Evolutionary conservation across 1,140 invertebrate genomes (phyloP).

Genomic region (Bombyx mandarina): DNA sequence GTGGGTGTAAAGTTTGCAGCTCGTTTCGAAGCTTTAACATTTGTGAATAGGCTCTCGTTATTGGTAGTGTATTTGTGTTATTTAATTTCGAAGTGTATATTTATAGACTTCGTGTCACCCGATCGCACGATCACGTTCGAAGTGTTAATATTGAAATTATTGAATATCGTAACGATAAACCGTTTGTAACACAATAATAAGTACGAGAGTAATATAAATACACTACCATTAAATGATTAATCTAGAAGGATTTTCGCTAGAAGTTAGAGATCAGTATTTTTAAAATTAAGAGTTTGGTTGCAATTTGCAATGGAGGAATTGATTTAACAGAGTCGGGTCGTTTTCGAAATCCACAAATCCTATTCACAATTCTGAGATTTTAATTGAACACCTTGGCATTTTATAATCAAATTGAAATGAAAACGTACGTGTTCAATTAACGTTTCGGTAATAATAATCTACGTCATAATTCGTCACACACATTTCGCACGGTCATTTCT

Average conservation of each 20-base stretch:
- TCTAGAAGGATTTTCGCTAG: slow-evolving; percentile 20
- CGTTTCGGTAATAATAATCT: neutral
- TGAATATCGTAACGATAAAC: neutral
- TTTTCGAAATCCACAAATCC: slow-evolving; percentile 41
- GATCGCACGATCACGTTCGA: neutral
- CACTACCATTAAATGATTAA: slow-evolving; percentile 13
- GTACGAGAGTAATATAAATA: neutral
- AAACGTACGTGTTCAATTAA: no score
- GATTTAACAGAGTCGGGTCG: slow-evolving; percentile 29
- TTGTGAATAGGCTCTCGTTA: slow-evolving; percentile 7
- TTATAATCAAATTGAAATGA: no score
- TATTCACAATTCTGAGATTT: slow-evolving; percentile 21
- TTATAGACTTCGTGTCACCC: neutral
- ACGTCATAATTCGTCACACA: neutral
- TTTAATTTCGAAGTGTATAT: neutral
- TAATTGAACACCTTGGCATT: no score
- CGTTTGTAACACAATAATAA: neutral
- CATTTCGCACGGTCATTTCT: slow-evolving; percentile 3
- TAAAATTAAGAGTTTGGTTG: slow-evolving; percentile 32
- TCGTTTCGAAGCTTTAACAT: no score
- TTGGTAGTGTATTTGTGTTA: slow-evolving; percentile 12
- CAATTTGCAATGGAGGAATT: slow-evolving; percentile 32
- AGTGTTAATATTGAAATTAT: neutral
- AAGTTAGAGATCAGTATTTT: slow-evolving; percentile 21
- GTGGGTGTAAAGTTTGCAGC: no score